Base-by-base conservation (phyloP, 2,888 invertebrate species). In the Heteropelma amictum region DNA sequence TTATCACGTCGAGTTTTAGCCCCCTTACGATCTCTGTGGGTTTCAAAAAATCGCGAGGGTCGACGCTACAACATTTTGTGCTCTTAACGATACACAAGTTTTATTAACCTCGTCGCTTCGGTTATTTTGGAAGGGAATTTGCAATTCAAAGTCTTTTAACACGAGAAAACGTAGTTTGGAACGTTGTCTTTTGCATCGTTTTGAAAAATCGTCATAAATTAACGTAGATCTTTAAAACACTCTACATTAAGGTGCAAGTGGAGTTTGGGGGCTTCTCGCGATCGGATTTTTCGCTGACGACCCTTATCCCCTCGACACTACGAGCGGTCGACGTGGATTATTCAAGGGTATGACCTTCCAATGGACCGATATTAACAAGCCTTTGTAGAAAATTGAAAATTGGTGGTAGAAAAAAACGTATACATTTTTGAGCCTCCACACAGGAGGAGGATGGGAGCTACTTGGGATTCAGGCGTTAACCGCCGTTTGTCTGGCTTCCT, bases 261-360 rank as follows among this genome's bases (percentile, higher is more conserved):
- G 90, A 28, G 81, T 91, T 83, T 88, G 91, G 96, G 96, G 97
- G 7, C 93, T 97, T 17, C 72, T 97, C 12, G 95, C 97, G 0
- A 96, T 97, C 0, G 97, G 98, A 0, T 90, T 98, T 0, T 97
- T 98, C 85, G 97, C 97, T 7, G 94, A 96, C 68, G 93, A 96
- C 87, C 97, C 97, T 0, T 90, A 92, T 65, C 95, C 97, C 0
- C 91, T 97, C 86, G 92, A 93, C 45, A 95, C 97, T 0, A 97
- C 97, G 0, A 92, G 92, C 64, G 95, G 95, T 8, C 91, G 95
- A 81, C 92, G 91, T 19, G 96, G 95, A 10, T 85, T 95, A 0
- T 92, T 95, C 73, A 95, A 95, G 91, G 95, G 94, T 93, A 85
- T 56, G 51, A 71, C 47, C 30, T 12, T 10, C 26, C 12, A 14